Base-by-base conservation (phyloP, 2,797 vertebrate species). In the Sebastes trivittatus region DNA sequence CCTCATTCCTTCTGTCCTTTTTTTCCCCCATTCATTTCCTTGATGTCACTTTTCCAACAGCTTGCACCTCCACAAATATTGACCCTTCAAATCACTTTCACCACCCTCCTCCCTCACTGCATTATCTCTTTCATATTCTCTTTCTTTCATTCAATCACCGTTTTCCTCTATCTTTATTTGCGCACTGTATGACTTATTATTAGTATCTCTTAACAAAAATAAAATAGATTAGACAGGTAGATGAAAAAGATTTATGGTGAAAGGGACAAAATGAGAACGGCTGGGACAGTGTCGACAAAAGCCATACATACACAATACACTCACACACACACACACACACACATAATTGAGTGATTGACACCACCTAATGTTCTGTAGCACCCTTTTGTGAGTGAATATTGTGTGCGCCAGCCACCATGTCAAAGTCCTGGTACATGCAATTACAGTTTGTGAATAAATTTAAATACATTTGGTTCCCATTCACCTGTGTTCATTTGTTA, bases 361-460 rank as follows among this genome's bases (percentile, higher is more conserved):
- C 62, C 46, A 62, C 42, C 59, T 79, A 70, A 80, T 75, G 63
- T 58, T 75, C 18, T 63, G 5, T 13, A 61, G 72, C 58, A 29
- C 8, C 52, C 38, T 46, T 85, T 71, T 79, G 55, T 65, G 52
- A 71, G 63, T 25, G 63, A 69, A 77, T 67, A 74, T 83, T 72
- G 76, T 85, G 77, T 72, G 78, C 73, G 64, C 22, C 13, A 79
- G 25, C 30, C 66, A 4, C 18, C 20, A 79, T 81, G 79, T 83
- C 77, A 83, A 38, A 77, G 62, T 69, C 65, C 34, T 22, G 38
- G 42, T 80, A 71, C 77, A 63, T 32, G 72, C 68, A 78, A 88
- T 86, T 84, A 88, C 30, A 78, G 55, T 63, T n/a, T 1, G 46
- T 61, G 88, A 89, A 90, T 90, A 90, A 62, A 91, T 90, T 72